Evolutionary conservation across 2,888 invertebrate genomes (phyloP), one percentile per base, ranked within the genome.

Genomic region (Drosophila ezoana): DNA sequence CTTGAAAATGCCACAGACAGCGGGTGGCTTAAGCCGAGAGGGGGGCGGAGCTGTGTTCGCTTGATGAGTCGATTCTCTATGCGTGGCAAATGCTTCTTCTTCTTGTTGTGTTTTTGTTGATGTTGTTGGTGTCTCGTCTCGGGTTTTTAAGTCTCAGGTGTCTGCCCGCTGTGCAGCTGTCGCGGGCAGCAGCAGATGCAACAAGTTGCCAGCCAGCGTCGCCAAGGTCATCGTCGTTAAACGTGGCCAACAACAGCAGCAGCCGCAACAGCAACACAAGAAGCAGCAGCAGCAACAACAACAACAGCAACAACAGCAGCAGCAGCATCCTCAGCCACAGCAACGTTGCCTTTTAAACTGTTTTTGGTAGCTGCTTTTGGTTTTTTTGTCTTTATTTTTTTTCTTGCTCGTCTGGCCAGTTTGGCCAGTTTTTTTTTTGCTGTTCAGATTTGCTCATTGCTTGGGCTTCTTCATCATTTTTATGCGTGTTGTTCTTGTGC

Each of bases 201-300:
- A 89, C 87, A 87, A 83, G 87, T 83, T 87, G 82, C 75, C 67
- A 79, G 69, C 66, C 80, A 80, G 68, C 87, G 73, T 81, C 75
- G 87, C 80, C 78, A 80, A 78, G 80, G 78, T 78, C 81, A 80
- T 72, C 78, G 64, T 72, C 52, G 72, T 63, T 77, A 45, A 74
- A 76, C 45, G 44, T 78, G 38, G 56, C 56, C 67, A 62, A 2
- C 63, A 60, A 33, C 61, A 37, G 1, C 48, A 59, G 10, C 37
- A 63, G 0, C 63, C 20, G 14, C 56, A 33, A 3, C 48, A 60
- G n/a, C 32, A 47, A 9, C 35, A 32, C 69, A 28, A 13, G 45
- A 49, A 52, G 14, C 20, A 18, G n/a, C 35, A 33, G 14, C 49
- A 49, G 1, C 14, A 20, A 13, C 11, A 33, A 3, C 33, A 33